Base-by-base conservation (phyloP, 2,113 vertebrate genomes). In the Oncorhynchus masou region DNA sequence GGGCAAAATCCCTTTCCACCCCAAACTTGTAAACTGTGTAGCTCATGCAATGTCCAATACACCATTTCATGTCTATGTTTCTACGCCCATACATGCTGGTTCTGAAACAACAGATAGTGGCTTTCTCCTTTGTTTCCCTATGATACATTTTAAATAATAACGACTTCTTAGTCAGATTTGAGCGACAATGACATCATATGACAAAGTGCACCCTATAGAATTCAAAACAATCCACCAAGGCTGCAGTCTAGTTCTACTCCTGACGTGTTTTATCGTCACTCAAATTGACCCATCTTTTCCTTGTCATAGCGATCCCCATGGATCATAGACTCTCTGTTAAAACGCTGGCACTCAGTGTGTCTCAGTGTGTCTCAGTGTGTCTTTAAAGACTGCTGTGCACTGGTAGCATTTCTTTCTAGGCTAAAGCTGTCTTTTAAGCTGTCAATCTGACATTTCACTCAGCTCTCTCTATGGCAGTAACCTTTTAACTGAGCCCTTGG, bases 381-480 rank as follows among this genome's bases (percentile, higher is more conserved):
- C 70, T 78, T 66, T 72, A 74, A 66, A 66, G 69, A 73, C 77
- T 74, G 77, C 39, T 62, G 76, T 79, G 71, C 39, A 71, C 15
- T 83, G 72, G 60, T 83, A 76, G 29, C 62, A 6, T 24, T 73
- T 65, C 66, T 73, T 70, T 79, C 51, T 19, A n/a, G 64, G 54
- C 68, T 71, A 71, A 77, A 77, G 66, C 75, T 62, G 69, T 76
- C 69, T 69, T 45, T 72, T 60, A 73, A 73, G 59, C 72, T 83
- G 74, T 82, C 81, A 82, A 20, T 76, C 75, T 82, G 74, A 22
- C 74, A 59, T 75, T 75, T 81, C 64, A 81, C 79, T 74, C 74
- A 81, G 75, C 59, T 60, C 29, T 24, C 62, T 69, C 31, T 75
- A 8, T 24, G 49, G 73, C 34, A 82, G 82, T 72, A 81, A 81